Evolutionary conservation across 2,113 vertebrate species (phyloP), one percentile per base, ranked within the genome.

Genomic region (Vidua chalybeata): DNA sequence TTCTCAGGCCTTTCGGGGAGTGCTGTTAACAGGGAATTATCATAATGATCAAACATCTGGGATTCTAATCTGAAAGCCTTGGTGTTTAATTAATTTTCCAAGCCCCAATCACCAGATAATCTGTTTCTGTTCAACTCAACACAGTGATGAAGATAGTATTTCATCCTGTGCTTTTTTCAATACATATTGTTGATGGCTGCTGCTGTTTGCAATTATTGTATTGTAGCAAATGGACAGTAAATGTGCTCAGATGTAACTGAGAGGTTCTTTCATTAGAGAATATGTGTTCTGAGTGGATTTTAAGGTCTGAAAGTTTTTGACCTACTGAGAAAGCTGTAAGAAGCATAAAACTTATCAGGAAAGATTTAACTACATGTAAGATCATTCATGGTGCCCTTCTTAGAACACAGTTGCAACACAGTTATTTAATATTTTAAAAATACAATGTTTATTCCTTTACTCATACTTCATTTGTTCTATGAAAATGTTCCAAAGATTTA

Each of bases 71-170:
- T 88, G 84, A 94, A 91, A 96, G 64, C 24, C 91, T 84, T 90
- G 81, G 85, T 94, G 85, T 95, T 97, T 96, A 96, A 96, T 95
- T 96, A 87, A 94, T 95, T 95, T 94, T 91, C 69, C 43, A 90
- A 95, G 83, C 39, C 73, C 78, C 31, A 81, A 80, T 74, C 87
- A 85, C 59, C 48, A 54, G 33, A 90, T 92, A 87, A 94, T 80
- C 68, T 94, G 43, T 81, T 89, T 93, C 71, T 84, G 67, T 94
- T 90, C 63, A 84, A 46, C 43, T 93, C 71, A 91, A 49, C 72
- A 58, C 30, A 46, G 48, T 92, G 93, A 73, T 94, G 87, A 83
- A 63, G 84, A 82, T 54, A 58, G 45, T 21, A 9, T 82, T 82
- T 45, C 37, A 80, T 55, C 62, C 87, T 84, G 30, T 63, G 10